Conservation (phyloP, 2,113 vertebrate genomes). For the Gobio gobio region DNA sequence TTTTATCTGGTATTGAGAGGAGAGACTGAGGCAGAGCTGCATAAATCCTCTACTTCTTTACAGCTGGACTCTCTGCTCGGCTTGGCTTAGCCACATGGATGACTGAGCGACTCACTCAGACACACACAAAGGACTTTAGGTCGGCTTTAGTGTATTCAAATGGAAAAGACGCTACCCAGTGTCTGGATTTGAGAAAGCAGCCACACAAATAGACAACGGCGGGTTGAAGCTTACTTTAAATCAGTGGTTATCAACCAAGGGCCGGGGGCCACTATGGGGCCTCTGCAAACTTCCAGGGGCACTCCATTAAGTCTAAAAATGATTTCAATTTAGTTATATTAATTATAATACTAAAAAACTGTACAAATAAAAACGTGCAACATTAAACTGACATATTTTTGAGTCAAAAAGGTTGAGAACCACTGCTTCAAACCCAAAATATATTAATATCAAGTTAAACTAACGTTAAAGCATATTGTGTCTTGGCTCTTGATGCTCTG, state of each 20-base stretch:
- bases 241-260: background rate
- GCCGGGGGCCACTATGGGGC: background rate
- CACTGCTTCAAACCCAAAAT: background rate
- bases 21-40: constrained; percentile 46
- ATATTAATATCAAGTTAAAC: background rate
- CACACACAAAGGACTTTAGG: constrained; percentile 44
- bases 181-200: constrained; percentile 43
- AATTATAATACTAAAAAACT: background rate
- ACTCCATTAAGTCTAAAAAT: background rate
- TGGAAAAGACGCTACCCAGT: constrained; percentile 34
- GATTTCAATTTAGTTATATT: background rate
- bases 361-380: background rate
- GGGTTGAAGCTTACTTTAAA: background rate
- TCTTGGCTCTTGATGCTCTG: too few relatives aligned
- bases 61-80: constrained; percentile 32
- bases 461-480: background rate
- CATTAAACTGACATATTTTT: background rate
- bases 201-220: background rate
- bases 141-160: constrained; percentile 48
- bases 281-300: background rate
- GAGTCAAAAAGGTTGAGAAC: background rate
- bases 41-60: constrained; percentile 56
- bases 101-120: constrained; percentile 45
- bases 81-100: constrained; percentile 46
- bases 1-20: constrained; percentile 62